A percentile compares a stretch with the other conserved stretches of the same genome.
These are phyloP conservation scores for Phasia obesa DNA, from an alignment of 2,888 invertebrate genomes.

Conservation along the genomic window DNA sequence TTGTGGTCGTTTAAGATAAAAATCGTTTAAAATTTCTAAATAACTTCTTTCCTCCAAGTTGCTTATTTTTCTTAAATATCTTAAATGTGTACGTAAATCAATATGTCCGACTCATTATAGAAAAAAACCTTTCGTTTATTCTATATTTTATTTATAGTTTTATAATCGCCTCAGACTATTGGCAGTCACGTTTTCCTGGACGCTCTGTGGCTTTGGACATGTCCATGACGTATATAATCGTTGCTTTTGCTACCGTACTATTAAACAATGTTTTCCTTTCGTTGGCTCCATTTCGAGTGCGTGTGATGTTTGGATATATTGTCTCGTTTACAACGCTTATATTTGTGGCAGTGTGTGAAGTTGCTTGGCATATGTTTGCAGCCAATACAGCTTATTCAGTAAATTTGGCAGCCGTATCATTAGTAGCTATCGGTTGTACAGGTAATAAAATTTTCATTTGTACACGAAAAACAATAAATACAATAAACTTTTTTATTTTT, in stretches of 20 bases:
- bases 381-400: conserved; percentile 90
- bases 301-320: conserved; percentile 94
- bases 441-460: conserved; percentile 71
- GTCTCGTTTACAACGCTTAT: conserved; percentile 91
- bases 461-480: neutral
- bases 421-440: conserved; percentile 94
- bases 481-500: conserved; percentile 34
- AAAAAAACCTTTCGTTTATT: neutral
- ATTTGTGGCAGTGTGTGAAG: conserved; percentile 92
- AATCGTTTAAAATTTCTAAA: too few species aligned
- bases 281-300: conserved; percentile 89
- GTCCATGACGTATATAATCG: conserved; percentile 95
- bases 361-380: conserved; percentile 92
- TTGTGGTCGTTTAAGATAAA: too few species aligned
- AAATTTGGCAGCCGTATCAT: conserved; percentile 91
- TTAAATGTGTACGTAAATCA: too few species aligned
- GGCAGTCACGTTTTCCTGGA: conserved; percentile 91
- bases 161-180: conserved; percentile 96
- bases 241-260: conserved; percentile 93
- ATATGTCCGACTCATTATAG: too few species aligned
- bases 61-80: too few species aligned
- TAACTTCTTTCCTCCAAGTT: too few species aligned
- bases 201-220: conserved; percentile 95
- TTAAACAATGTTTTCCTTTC: conserved; percentile 93
- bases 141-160: conserved; percentile 85